Percentiles rank a stretch among this genome's conserved stretches.
Evolutionary conservation across 2,888 invertebrate species (phyloP).

Genomic region (Pasiphila rectangulata): DNA sequence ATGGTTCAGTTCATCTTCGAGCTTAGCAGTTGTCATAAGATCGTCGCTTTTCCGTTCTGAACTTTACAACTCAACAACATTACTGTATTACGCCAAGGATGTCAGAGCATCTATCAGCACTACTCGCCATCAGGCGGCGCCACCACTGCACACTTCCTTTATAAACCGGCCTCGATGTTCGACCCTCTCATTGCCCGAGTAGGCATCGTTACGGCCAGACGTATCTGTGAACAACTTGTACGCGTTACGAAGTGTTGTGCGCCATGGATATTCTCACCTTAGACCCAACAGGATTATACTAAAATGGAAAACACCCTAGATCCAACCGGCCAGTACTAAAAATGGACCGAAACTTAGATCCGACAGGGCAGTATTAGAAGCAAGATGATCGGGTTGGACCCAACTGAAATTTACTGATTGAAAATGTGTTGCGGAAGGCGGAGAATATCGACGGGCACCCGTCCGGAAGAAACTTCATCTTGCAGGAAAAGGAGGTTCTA

Average conservation of each 20-base stretch:
- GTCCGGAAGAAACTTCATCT: conserved; percentile 72
- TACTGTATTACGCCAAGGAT: conserved; percentile 14
- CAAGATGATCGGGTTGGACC: conserved; percentile 69
- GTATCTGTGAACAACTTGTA: conserved; percentile 44
- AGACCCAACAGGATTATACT: conserved; percentile 76
- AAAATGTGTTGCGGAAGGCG: conserved; percentile 77
- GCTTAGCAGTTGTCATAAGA: no score
- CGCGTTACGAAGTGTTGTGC: conserved; percentile 60
- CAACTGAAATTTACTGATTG: conserved; percentile 72
- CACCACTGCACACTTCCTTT: conserved; percentile 51
- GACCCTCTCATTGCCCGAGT: conserved; percentile 64
- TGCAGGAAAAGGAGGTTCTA: conserved; percentile 71
- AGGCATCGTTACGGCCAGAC: conserved; percentile 58
- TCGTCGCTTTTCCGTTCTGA: neutral
- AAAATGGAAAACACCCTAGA: conserved; percentile 67
- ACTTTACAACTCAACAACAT: neutral
- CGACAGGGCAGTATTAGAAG: conserved; percentile 66
- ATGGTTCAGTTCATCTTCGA: no score
- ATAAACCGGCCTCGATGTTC: conserved; percentile 59
- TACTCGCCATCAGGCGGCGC: conserved; percentile 67
- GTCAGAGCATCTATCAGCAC: conserved; percentile 28
- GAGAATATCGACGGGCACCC: conserved; percentile 66
- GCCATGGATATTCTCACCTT: conserved; percentile 70
- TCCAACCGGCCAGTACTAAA: conserved; percentile 70
- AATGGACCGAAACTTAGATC: conserved; percentile 63